Conservation (phyloP, 1,140 invertebrate species). For the Periplaneta americana region DNA sequence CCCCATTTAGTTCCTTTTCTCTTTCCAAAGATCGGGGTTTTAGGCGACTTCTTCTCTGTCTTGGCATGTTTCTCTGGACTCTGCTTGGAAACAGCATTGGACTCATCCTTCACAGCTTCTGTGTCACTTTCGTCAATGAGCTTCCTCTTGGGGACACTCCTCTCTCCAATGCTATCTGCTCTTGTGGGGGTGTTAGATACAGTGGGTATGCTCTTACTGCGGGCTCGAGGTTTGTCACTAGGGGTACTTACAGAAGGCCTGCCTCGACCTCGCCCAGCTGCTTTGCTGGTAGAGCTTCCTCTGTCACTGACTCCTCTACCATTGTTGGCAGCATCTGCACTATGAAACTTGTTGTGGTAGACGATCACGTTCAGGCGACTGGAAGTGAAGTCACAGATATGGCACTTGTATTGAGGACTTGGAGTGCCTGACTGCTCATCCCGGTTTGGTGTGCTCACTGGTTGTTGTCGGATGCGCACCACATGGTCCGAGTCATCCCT, state of each 20-base stretch:
- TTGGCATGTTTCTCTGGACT: background rate
- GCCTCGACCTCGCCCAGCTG: background rate
- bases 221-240: background rate
- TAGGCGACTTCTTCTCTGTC: slow-evolving; percentile 30
- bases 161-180: background rate
- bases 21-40: slow-evolving; percentile 18
- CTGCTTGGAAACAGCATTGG: background rate
- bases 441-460: slow-evolving; percentile 25
- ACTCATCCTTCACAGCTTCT: background rate
- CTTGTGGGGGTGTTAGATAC: background rate
- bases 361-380: slow-evolving; percentile 62
- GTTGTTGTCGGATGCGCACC: slow-evolving; percentile 51
- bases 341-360: slow-evolving; percentile 59
- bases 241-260: background rate
- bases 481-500: slow-evolving; percentile 52
- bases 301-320: slow-evolving; percentile 31
- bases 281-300: slow-evolving; percentile 23
- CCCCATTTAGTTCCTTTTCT: slow-evolving; percentile 9
- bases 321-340: slow-evolving; percentile 33
- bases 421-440: slow-evolving; percentile 13
- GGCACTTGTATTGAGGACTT: slow-evolving; percentile 48
- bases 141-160: background rate
- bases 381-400: slow-evolving; percentile 55
- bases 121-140: background rate
- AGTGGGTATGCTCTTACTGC: background rate